phyloP scores from a whole-genome alignment of 2,113 vertebrate species.

The Erythrocercus mccallii region DNA sequence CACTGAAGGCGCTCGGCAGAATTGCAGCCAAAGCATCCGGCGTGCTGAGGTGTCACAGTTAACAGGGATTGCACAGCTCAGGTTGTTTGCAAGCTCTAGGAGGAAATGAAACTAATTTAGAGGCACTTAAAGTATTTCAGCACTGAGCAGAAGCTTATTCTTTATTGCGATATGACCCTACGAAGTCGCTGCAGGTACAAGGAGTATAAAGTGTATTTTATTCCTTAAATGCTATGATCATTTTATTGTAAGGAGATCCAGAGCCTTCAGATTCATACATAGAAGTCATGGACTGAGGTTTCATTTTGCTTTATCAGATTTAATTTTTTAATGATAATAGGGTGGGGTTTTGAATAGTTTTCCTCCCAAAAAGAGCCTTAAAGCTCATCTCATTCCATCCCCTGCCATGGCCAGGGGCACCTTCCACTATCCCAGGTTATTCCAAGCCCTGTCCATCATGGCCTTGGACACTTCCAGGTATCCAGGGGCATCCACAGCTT shows the following conservation, averaged over 20 bases:
- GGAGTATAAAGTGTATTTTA: background rate
- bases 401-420: background rate
- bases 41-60: background rate
- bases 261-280: background rate
- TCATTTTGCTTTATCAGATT: background rate
- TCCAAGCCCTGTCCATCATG: background rate
- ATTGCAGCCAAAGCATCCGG: background rate
- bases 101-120: background rate
- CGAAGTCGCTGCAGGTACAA: background rate
- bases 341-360: accelerated
- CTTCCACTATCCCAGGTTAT: accelerated
- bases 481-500: background rate
- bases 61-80: background rate
- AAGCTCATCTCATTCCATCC: background rate
- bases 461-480: background rate
- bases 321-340: background rate
- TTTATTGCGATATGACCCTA: background rate
- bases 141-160: background rate
- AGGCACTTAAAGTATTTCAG: background rate
- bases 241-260: background rate
- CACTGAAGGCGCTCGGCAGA: background rate
- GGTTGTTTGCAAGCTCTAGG: background rate
- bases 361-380: background rate
- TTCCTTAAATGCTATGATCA: accelerated
- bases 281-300: background rate